Evolutionary conservation across 1,140 invertebrate genomes (phyloP), one percentile per base, ranked within the genome.

Genomic region (Zaprionus davidi): DNA sequence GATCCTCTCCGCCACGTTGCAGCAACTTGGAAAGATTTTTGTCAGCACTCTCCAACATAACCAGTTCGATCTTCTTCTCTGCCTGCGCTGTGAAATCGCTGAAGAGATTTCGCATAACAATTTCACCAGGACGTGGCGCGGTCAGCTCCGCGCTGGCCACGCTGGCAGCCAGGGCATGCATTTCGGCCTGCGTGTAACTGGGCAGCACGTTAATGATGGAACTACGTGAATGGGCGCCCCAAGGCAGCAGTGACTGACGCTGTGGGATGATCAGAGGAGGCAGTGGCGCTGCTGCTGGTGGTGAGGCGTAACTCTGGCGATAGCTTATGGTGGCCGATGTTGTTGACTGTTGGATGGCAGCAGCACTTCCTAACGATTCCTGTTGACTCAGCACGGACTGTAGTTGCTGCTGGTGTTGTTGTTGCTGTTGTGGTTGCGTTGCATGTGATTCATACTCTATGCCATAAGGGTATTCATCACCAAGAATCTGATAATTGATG

Each of bases 1-100:
- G 91, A 94, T 99, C 98, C 94, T 99, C 98, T 5, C 98, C 98
- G 79, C 98, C 98, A 80, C 98, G 95, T 94, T 99, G 98, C 59
- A 99, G 93, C 3, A 98, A 96, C 94, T 99, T 99, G 17, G 97
- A 97, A 13, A 99, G 92, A 53, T 97, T 96, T 92, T 97, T 97
- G 91, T 99, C 97, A 90, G 96, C 94, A 76, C 96, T 95, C 93
- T 99, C 98, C 66, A 96, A 94, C 95, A 99, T 97, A 7, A 99
- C 97, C 79, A 96, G 94, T 92, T 99, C 98, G 93, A 99, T 99
- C 93, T 99, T 99, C 90, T 96, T 97, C 81, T 99, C 98, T 3
- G 97, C 97, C 84, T 98, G 96, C 0, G 96, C 93, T 3, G 98
- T 98, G 88, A 99, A 99, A 92, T 99, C 98, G 2, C 97, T 96